A percentile compares a stretch with the other conserved stretches of the same genome.
Evolutionary conservation across 2,113 vertebrate species (phyloP).

Genomic region (Agapornis roseicollis): DNA sequence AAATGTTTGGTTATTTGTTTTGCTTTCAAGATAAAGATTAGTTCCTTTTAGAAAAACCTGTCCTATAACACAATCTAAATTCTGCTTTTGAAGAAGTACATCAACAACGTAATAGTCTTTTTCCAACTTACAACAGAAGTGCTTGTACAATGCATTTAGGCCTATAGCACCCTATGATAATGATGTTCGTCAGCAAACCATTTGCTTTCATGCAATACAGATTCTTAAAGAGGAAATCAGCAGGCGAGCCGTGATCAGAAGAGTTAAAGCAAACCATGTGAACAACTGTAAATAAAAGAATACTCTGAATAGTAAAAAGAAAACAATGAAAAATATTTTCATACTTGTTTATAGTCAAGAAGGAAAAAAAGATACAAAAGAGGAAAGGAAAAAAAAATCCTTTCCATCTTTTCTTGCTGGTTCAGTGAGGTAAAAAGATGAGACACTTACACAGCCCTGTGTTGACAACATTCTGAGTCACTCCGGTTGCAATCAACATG

Average conservation of each 20-base stretch:
- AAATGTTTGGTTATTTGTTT: neutral
- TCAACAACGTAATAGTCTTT: neutral
- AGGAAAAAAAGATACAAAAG: neutral
- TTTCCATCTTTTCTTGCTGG: neutral
- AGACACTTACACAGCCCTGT: neutral
- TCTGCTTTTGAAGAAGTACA: neutral
- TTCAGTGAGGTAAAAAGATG: neutral
- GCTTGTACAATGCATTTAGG: neutral
- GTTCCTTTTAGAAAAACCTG: neutral
- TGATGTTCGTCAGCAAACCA: neutral
- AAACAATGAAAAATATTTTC: neutral
- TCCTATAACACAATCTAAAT: neutral
- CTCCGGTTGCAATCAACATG: neutral
- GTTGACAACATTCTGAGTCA: neutral
- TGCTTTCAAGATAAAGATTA: neutral
- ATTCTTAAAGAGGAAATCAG: neutral
- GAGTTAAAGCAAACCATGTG: neutral
- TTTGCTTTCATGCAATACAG: neutral
- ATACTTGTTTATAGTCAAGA: neutral
- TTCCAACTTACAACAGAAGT: neutral
- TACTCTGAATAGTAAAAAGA: neutral
- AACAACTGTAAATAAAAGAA: neutral
- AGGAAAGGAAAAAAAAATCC: neutral
- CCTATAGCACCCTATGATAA: neutral
- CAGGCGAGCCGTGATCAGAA: neutral